These are phyloP conservation scores for Apoda limacodes DNA, from an alignment of 2,888 invertebrate genomes.

Conservation along the genomic window DNA sequence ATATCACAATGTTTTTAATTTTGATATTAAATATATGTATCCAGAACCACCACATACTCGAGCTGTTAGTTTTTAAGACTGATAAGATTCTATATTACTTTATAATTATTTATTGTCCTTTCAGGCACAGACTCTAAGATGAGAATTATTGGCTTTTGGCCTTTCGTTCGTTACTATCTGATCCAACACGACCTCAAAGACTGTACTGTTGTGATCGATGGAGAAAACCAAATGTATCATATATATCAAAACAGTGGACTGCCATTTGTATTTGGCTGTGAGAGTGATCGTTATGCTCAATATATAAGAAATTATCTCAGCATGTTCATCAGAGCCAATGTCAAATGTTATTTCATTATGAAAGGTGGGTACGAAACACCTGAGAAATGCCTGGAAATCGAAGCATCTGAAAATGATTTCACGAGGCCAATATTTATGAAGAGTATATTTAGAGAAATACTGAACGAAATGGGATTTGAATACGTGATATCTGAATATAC, in stretches of 20 bases:
- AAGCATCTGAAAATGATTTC: background rate
- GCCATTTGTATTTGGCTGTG: constrained; percentile 5
- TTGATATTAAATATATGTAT: too few species aligned
- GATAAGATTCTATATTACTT: too few species aligned
- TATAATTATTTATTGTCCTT: too few species aligned
- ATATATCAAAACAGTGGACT: constrained; percentile 4
- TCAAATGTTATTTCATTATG: constrained; percentile 6
- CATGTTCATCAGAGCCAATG: constrained; percentile 3
- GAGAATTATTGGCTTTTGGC: too few species aligned
- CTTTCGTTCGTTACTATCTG: too few species aligned
- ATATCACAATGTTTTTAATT: too few species aligned
- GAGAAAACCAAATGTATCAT: constrained; percentile 3
- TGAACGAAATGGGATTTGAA: constrained; percentile 26
- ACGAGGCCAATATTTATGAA: constrained; percentile 25
- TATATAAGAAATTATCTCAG: background rate
- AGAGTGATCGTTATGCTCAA: constrained; percentile 1
- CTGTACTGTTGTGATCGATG: constrained; percentile 9
- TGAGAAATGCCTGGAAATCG: constrained; percentile 1
- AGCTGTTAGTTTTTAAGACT: too few species aligned
- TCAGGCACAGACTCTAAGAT: too few species aligned
- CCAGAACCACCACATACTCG: too few species aligned
- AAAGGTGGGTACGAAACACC: constrained; percentile 2
- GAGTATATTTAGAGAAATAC: constrained; percentile 22
- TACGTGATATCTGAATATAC: constrained; percentile 24
- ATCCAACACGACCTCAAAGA: constrained; percentile 2